phyloP scores from a whole-genome alignment of 2,888 invertebrate species.

The Pegoplata infirma region DNA sequence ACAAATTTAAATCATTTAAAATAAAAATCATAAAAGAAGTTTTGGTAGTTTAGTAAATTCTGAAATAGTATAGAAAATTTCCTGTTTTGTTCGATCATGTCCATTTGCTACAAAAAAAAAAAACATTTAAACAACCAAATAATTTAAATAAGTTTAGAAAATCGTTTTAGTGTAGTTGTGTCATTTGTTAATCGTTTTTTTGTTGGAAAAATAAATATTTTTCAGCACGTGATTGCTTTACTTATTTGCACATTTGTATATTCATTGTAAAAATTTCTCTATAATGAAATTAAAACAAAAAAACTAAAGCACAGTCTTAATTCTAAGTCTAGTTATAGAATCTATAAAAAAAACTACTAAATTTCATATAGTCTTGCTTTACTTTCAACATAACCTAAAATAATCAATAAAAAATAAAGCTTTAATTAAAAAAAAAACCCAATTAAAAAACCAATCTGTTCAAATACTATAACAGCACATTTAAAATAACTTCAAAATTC shows the following conservation, averaged over 20 bases:
- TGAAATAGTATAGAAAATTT: constrained; percentile 35
- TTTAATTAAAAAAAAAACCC: constrained; percentile 12
- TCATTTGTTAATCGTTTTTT: neutral
- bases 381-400: neutral
- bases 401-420: neutral
- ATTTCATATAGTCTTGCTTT: neutral
- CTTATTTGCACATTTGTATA: constrained; percentile 35
- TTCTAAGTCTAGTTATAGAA: constrained; percentile 19
- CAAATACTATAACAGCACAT: constrained; percentile 4
- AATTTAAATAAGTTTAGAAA: neutral
- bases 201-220: constrained; percentile 3
- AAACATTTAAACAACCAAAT: neutral
- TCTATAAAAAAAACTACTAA: constrained; percentile 12
- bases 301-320: constrained; percentile 30
- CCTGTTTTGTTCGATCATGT: constrained; percentile 4
- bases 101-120: constrained; percentile 1
- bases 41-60: constrained; percentile 32
- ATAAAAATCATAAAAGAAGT: constrained; percentile 5
- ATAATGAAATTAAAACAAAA: neutral
- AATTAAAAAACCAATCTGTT: neutral
- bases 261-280: too few species aligned
- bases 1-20: neutral
- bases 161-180: constrained; percentile 31
- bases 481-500: constrained; percentile 15
- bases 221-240: constrained; percentile 49